phyloP scores from a whole-genome alignment of 2,113 vertebrate species.

The Poeciliopsis prolifica region DNA sequence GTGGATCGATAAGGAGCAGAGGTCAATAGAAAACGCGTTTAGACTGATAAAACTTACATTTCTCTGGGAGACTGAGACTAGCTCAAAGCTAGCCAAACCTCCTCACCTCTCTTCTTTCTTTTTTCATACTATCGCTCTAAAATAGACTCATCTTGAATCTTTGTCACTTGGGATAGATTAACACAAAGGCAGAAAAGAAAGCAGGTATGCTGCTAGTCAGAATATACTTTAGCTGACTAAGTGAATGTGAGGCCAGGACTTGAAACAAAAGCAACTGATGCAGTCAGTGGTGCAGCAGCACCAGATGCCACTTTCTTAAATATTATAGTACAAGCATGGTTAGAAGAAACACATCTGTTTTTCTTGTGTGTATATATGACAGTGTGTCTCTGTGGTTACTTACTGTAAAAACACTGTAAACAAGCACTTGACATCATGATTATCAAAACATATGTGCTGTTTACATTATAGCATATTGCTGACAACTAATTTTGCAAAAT shows the following conservation, averaged over 20 bases:
- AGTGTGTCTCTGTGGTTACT: no score
- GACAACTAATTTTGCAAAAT: no score
- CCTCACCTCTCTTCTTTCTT: conserved; percentile 25
- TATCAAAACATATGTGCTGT: no score
- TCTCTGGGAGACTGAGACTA: conserved; percentile 26
- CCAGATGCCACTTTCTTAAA: conserved; percentile 36
- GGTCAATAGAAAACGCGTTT: conserved; percentile 58
- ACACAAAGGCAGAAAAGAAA: conserved; percentile 37
- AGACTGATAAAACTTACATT: conserved; percentile 55
- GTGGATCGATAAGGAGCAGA: conserved; percentile 52
- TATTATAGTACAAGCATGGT: conserved; percentile 15
- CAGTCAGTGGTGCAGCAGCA: neutral
- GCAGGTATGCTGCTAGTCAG: conserved; percentile 20
- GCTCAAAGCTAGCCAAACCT: conserved; percentile 22
- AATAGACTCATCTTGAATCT: conserved; percentile 36
- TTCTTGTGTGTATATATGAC: neutral
- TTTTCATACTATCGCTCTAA: conserved; percentile 23
- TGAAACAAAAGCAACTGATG: conserved; percentile 31
- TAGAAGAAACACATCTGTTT: conserved; percentile 20
- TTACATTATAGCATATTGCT: no score
- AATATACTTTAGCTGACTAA: conserved; percentile 17
- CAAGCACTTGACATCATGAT: no score
- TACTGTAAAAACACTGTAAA: no score
- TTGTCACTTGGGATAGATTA: conserved; percentile 33
- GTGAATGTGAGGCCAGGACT: conserved; percentile 8